Base-by-base conservation (phyloP, 2,888 invertebrate species). In the Busseola fusca region DNA sequence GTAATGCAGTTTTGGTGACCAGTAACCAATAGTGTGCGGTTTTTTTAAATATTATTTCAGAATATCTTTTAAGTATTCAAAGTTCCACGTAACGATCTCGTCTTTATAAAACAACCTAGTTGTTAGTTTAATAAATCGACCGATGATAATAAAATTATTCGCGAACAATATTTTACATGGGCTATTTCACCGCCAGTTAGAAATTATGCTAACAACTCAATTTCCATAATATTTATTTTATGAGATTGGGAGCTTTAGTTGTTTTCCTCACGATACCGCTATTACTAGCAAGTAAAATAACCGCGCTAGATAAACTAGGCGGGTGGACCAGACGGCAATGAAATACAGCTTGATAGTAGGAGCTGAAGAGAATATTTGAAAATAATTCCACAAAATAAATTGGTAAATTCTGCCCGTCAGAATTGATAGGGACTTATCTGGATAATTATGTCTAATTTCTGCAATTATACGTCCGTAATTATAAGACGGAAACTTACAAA, bases 191-290 rank as follows among this genome's bases (percentile, higher is more conserved):
- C 64, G 25, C 45, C 48, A 50, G 57, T 78, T 62, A 58, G 40
- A 42, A 65, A 78, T 78, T 78, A 78, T 78, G 82, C 64, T 62
- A 81, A 78, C 62, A 54, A 25, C 54, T 62, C 34, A 58, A 78
- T 81, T 81, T 78, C 64, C 82, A 81, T 78, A 72, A 78, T 72
- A 78, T 78, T 68, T 78, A 72, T 78, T 81, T 68, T 72, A 68
- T 45, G 54, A 72, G 57, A 68, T 65, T 62, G 64, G 40, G 18
- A 30, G 64, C 45, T 64, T 81, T 62, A 42, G 57, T 67, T 48
- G 45, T 56, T 81, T 72, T 56, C n/a, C 54, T 64, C 73, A 78
- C 54, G 67, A 68, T 27, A 72, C 3, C 14, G 25, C 21, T 6
- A 56, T 56, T 64, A 72, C 16, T 9, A 30, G 21, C 25, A 6